Percentiles rank a stretch among this genome's conserved stretches.
Evolutionary conservation across 2,888 invertebrate species (phyloP).

Genomic region (Protonemura montana): DNA sequence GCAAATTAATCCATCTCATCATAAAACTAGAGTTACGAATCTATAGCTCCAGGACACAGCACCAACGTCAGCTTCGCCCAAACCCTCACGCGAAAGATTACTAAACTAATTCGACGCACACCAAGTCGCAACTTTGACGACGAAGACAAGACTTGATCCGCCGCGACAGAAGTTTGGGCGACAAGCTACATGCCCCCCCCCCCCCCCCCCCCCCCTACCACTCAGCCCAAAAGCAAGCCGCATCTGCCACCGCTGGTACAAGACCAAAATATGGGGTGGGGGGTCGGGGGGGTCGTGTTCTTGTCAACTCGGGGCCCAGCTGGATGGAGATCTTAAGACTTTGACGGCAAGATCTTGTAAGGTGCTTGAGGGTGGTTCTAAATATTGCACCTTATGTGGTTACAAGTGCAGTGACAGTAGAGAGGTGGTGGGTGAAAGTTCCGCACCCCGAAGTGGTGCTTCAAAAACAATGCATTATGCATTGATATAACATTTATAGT

Average conservation of each 20-base stretch:
- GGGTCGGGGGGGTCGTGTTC: not conserved
- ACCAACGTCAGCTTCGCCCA: no score
- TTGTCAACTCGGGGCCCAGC: constrained; percentile 4
- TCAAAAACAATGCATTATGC: not conserved
- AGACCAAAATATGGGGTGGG: not conserved
- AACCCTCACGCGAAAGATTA: no score
- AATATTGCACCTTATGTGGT: not conserved
- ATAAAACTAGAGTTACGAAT: no score
- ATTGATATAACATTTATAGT: no score
- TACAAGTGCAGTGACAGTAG: not conserved
- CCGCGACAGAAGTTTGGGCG: not conserved
- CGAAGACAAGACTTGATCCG: not conserved
- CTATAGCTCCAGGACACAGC: no score
- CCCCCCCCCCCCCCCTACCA: not conserved
- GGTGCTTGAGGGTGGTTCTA: not conserved
- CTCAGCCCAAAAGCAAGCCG: not conserved
- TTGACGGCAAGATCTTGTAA: not conserved
- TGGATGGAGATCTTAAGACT: not conserved
- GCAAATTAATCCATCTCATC: no score
- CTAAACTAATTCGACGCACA: not conserved
- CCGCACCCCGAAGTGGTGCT: not conserved
- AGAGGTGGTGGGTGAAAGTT: not conserved
- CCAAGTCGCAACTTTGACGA: not conserved
- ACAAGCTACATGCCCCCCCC: not conserved
- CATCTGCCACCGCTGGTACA: not conserved